Evolutionary conservation across 2,797 vertebrate species (phyloP).

Genomic region (Cyclopterus lumpus): DNA sequence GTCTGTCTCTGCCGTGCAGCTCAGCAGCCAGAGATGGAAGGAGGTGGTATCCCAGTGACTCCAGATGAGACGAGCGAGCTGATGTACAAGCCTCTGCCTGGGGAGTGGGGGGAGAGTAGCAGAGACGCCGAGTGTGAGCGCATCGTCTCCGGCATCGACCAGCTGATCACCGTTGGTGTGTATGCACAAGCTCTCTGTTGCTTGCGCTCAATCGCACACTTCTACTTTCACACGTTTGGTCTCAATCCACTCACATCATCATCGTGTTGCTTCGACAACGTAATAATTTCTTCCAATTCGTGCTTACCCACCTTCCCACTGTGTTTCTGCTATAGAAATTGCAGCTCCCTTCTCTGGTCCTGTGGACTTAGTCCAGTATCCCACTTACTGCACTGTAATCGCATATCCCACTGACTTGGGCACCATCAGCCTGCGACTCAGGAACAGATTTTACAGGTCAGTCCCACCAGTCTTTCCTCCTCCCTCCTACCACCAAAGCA

Average conservation of each 20-base stretch:
- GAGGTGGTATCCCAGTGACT: constrained; percentile 91
- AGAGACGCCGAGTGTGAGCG: constrained; percentile 92
- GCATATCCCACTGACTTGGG: constrained; percentile 96
- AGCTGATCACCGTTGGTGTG: constrained; percentile 92
- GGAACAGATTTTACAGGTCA: constrained; percentile 97
- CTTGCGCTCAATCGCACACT: background rate
- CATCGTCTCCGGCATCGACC: constrained; percentile 89
- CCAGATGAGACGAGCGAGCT: constrained; percentile 91
- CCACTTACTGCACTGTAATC: constrained; percentile 93
- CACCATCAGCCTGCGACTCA: constrained; percentile 92
- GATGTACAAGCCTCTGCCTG: constrained; percentile 91
- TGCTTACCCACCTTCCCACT: background rate
- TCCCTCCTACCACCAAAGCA: background rate
- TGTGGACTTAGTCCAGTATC: constrained; percentile 93
- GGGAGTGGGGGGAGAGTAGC: constrained; percentile 91
- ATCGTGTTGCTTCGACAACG: background rate
- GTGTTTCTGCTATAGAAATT: constrained; percentile 84
- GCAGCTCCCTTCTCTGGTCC: constrained; percentile 93
- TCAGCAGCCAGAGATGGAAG: constrained; percentile 88
- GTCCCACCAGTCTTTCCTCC: constrained; percentile 2
- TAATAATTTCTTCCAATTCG: background rate
- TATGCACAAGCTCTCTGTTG: constrained; percentile 9
- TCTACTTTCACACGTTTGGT: background rate
- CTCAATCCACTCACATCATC: background rate
- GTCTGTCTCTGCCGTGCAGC: constrained; percentile 76